phyloP scores from a whole-genome alignment of 2,888 invertebrate species.

The Carabus problematicus region DNA sequence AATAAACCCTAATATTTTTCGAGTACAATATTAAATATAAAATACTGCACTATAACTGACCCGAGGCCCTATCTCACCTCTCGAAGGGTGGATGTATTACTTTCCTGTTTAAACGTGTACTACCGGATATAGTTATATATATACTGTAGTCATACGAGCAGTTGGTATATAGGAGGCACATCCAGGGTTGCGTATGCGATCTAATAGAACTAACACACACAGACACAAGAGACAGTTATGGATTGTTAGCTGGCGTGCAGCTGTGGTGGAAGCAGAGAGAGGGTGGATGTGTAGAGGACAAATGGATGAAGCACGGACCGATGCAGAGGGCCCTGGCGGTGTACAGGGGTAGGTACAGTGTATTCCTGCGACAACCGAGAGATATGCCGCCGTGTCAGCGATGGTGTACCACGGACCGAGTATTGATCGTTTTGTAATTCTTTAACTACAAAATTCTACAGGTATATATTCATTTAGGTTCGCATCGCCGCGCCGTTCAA shows the following conservation, averaged over 20 bases:
- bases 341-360: too few species aligned
- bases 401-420: not conserved
- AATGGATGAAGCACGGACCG: not conserved
- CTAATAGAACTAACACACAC: conserved; percentile 36
- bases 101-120: too few species aligned
- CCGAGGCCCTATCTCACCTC: too few species aligned
- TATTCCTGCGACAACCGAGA: too few species aligned
- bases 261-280: conserved; percentile 1
- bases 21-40: too few species aligned
- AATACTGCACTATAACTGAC: too few species aligned
- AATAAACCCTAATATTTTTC: too few species aligned
- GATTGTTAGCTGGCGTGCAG: conserved; percentile 7
- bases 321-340: not conserved
- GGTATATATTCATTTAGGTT: conserved; percentile 16
- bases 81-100: too few species aligned
- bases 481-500: not conserved
- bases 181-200: not conserved
- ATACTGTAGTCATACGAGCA: too few species aligned
- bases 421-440: conserved; percentile 40
- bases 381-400: not conserved
- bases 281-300: conserved; percentile 9
- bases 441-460: conserved; percentile 39
- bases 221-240: conserved; percentile 31
- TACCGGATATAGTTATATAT: too few species aligned
- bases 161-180: too few species aligned